Percentiles rank a stretch among this genome's conserved stretches.
Conservation (phyloP, 2,113 vertebrate species). For the Chunga burmeisteri region DNA sequence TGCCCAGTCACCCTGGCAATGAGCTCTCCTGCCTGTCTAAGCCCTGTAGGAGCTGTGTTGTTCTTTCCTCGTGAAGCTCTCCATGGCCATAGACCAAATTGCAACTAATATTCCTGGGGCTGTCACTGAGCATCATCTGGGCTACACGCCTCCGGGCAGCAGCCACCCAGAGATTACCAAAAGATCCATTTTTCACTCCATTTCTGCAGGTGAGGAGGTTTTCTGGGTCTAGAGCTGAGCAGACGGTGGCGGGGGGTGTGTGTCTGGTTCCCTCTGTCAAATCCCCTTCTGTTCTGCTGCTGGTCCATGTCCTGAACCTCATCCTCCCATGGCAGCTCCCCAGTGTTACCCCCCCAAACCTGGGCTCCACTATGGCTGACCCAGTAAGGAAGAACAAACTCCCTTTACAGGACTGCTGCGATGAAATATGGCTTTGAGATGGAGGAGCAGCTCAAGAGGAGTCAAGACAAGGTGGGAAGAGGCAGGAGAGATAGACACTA, state of each 20-base stretch:
- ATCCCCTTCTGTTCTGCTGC: not conserved
- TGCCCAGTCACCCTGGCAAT: not conserved
- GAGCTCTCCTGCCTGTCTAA: not conserved
- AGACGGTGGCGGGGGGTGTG: not conserved
- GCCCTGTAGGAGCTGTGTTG: not conserved
- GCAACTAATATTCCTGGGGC: not conserved
- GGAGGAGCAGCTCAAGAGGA: not conserved
- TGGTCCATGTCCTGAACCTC: not conserved
- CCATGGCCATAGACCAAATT: not conserved
- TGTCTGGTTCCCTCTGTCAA: not conserved
- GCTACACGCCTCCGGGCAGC: not conserved
- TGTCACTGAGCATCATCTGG: not conserved
- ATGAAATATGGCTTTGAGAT: not conserved
- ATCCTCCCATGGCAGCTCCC: not conserved
- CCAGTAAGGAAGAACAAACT: not conserved
- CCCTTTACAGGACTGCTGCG: not conserved
- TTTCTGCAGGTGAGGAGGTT: not conserved
- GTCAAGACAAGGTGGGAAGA: not conserved
- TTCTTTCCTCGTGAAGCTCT: not conserved
- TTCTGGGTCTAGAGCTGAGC: not conserved
- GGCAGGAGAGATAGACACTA: not conserved
- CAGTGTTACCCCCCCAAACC: not conserved
- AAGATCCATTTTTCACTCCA: not conserved
- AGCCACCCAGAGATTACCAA: not conserved
- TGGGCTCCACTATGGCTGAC: no score